phyloP scores from a whole-genome alignment of 2,113 vertebrate species.

The Menura novaehollandiae region DNA sequence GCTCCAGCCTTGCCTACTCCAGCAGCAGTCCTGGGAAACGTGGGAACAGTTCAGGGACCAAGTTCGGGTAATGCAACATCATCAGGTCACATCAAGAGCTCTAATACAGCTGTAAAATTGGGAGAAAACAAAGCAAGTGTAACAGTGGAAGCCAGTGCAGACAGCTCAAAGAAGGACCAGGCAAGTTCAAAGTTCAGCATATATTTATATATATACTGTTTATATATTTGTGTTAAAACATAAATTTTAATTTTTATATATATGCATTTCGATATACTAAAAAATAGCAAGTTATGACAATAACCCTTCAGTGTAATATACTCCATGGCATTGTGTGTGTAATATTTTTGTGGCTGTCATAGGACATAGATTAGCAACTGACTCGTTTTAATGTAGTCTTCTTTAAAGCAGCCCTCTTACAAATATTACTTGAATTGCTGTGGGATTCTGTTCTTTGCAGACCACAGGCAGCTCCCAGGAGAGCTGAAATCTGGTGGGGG shows the following conservation, averaged over 20 bases:
- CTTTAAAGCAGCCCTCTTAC: not conserved
- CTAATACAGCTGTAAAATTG: slow-evolving; percentile 74
- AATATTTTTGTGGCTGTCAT: not conserved
- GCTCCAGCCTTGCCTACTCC: slow-evolving; percentile 75
- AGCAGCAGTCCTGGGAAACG: slow-evolving; percentile 68
- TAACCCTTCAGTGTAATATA: not conserved
- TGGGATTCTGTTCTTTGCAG: not conserved
- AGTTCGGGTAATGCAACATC: slow-evolving; percentile 76
- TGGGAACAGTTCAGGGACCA: slow-evolving; percentile 72
- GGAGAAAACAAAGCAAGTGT: slow-evolving; percentile 76
- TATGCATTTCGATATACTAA: not conserved
- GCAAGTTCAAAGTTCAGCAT: slow-evolving; percentile 71
- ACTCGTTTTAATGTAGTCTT: not conserved
- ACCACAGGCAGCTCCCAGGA: not conserved
- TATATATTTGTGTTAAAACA: not conserved
- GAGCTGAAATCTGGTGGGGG: not conserved
- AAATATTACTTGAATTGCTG: not conserved
- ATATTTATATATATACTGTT: not conserved
- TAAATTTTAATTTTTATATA: not conserved
- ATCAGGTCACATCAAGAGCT: slow-evolving; percentile 77
- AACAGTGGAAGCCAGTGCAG: slow-evolving; percentile 84
- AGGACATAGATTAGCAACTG: not conserved
- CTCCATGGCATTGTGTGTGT: not conserved
- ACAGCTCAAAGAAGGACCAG: slow-evolving; percentile 98
- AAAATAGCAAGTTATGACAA: not conserved